These are phyloP conservation scores for Polymixis flavicincta DNA, from an alignment of 2,888 invertebrate genomes.

Conservation along the genomic window DNA sequence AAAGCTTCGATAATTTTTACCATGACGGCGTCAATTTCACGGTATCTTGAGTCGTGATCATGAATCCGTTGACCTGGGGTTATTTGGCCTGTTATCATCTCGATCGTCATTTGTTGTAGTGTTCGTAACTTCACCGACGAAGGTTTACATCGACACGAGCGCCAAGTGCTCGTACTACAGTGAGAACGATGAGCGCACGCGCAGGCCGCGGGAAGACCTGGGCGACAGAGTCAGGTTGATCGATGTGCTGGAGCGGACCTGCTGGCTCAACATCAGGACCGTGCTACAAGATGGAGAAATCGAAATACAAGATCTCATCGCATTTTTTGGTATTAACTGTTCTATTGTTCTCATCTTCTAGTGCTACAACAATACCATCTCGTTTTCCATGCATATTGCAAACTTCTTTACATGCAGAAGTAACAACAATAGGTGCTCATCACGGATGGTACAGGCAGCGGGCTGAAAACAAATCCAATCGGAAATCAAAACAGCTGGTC, in stretches of 20 bases:
- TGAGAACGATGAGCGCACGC: constrained; percentile 83
- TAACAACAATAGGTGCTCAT: not conserved
- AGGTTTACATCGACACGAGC: constrained; percentile 88
- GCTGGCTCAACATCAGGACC: constrained; percentile 85
- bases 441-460: not conserved
- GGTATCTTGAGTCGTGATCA: constrained; percentile 54
- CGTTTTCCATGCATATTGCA: not conserved
- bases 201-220: constrained; percentile 63
- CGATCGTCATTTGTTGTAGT: constrained; percentile 82
- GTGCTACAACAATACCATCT: not conserved
- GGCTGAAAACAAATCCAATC: not conserved
- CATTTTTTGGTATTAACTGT: constrained; percentile 82
- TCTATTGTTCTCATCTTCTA: not conserved
- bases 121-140: constrained; percentile 90
- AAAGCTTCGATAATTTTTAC: constrained; percentile 33
- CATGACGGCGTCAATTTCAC: constrained; percentile 53
- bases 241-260: constrained; percentile 80
- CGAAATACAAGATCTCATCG: constrained; percentile 89
- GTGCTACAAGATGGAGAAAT: constrained; percentile 83
- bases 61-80: constrained; percentile 36
- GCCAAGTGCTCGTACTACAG: constrained; percentile 85
- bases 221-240: constrained; percentile 78
- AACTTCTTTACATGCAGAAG: not conserved
- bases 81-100: constrained; percentile 69
- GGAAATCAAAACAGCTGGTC: constrained; percentile 32